phyloP scores from a whole-genome alignment of 2,888 invertebrate genomes.

The Harpagoxenus sublaevis region DNA sequence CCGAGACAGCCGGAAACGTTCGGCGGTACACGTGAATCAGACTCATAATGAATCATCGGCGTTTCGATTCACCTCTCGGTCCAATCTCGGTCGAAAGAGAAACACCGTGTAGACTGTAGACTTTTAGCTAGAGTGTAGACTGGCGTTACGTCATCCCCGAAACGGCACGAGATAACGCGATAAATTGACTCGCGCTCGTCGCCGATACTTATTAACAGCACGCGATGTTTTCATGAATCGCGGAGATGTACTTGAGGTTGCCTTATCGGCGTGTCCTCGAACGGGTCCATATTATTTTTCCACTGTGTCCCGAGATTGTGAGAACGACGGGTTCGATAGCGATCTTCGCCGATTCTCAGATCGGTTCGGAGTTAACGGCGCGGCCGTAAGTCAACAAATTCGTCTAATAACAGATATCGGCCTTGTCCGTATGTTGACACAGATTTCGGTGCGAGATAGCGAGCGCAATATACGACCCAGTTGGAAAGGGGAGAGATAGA shows the following conservation, averaged over 20 bases:
- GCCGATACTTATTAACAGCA: background rate
- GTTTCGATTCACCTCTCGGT: background rate
- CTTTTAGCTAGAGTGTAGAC: too few species aligned
- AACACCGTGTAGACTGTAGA: background rate
- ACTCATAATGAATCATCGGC: slow-evolving; percentile 25
- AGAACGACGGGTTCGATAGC: background rate
- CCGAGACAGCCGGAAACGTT: background rate
- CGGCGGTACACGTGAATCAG: background rate
- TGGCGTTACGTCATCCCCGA: background rate
- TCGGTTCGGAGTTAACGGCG: background rate
- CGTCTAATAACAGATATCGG: slow-evolving; percentile 36
- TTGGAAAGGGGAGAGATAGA: slow-evolving; percentile 6
- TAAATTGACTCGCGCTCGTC: background rate
- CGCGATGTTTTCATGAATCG: background rate
- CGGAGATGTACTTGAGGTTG: background rate
- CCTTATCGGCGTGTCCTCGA: background rate
- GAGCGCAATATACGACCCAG: slow-evolving; percentile 48
- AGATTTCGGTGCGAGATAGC: slow-evolving; percentile 61
- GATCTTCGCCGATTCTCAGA: slow-evolving; percentile 8
- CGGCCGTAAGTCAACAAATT: slow-evolving; percentile 46
- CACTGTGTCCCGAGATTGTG: background rate
- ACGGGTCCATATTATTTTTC: background rate
- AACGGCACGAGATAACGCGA: background rate
- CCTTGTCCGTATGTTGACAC: slow-evolving; percentile 72
- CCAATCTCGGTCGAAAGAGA: background rate